Evolutionary conservation across 2,888 invertebrate genomes (phyloP).

Genomic region (Linnaemya vulpina): DNA sequence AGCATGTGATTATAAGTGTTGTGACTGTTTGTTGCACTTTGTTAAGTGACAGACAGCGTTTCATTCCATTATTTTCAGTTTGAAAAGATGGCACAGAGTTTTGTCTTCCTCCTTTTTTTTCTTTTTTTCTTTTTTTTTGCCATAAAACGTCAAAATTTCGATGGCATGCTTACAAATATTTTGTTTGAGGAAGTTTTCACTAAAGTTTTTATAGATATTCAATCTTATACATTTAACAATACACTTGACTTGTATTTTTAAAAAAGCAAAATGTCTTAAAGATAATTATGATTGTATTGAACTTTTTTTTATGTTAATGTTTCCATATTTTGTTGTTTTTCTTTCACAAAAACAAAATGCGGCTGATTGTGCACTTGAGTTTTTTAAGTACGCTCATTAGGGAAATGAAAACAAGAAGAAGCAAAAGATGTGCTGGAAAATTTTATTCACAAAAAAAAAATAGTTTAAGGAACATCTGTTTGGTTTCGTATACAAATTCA

Average conservation of each 20-base stretch:
- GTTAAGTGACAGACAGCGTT: conserved; percentile 68
- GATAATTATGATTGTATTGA: conserved; percentile 60
- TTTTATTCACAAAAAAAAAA: conserved; percentile 21
- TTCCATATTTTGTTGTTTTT: conserved; percentile 21
- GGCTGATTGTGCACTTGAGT: conserved; percentile 16
- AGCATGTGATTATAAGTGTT: conserved; percentile 68
- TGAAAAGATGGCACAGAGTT: conserved; percentile 14
- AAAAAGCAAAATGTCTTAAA: conserved; percentile 47
- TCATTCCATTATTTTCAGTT: conserved; percentile 41
- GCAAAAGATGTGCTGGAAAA: conserved; percentile 57
- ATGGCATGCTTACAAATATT: conserved; percentile 28
- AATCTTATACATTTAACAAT: conserved; percentile 41
- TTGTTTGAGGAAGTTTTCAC: conserved; percentile 50
- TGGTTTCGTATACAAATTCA: conserved; percentile 40
- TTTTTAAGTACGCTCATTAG: conserved; percentile 61
- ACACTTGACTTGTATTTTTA: conserved; percentile 55
- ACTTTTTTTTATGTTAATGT: conserved; percentile 40
- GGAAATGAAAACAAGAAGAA: conserved; percentile 16
- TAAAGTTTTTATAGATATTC: conserved; percentile 18
- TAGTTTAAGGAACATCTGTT: conserved; percentile 62
- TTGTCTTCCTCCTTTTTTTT: neutral
- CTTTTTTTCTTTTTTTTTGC: neutral
- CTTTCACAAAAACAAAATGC: conserved; percentile 4
- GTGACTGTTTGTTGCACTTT: conserved; percentile 70
- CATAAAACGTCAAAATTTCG: conserved; percentile 34